Percentiles rank a stretch among this genome's conserved stretches.
Conservation (phyloP, 2,797 vertebrate genomes). For the Hemibagrus guttatus region DNA sequence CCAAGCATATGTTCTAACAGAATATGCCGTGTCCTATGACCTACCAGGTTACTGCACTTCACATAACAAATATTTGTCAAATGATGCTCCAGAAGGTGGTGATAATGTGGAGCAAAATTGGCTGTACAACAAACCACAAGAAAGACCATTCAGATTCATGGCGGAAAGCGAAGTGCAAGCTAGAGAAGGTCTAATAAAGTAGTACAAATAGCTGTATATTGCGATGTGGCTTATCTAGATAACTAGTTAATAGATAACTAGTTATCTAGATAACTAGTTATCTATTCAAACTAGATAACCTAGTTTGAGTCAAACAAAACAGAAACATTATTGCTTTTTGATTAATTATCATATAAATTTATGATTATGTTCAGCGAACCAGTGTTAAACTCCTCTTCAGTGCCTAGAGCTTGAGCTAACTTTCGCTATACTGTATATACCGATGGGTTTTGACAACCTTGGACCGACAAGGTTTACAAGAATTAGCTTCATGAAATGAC, state of each 20-base stretch:
- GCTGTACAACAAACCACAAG: background rate
- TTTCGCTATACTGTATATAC: background rate
- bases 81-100: background rate
- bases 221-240: too few relatives aligned
- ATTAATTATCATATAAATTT: too few relatives aligned
- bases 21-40: too few relatives aligned
- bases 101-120: background rate
- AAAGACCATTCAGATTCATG: background rate
- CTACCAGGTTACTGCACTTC: background rate
- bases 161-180: background rate
- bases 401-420: too few relatives aligned
- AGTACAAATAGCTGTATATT: background rate
- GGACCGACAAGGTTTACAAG: background rate
- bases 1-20: too few relatives aligned
- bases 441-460: background rate
- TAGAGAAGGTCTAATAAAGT: background rate
- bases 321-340: too few relatives aligned
- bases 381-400: too few relatives aligned
- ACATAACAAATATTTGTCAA: background rate
- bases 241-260: too few relatives aligned
- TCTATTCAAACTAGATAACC: too few relatives aligned
- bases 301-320: too few relatives aligned
- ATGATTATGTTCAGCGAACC: too few relatives aligned
- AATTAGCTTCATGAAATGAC: constrained; percentile 4
- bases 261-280: too few relatives aligned